Evolutionary conservation across 1,140 invertebrate species (phyloP), one percentile per base, ranked within the genome.

Genomic region (Microvelia longipes): DNA sequence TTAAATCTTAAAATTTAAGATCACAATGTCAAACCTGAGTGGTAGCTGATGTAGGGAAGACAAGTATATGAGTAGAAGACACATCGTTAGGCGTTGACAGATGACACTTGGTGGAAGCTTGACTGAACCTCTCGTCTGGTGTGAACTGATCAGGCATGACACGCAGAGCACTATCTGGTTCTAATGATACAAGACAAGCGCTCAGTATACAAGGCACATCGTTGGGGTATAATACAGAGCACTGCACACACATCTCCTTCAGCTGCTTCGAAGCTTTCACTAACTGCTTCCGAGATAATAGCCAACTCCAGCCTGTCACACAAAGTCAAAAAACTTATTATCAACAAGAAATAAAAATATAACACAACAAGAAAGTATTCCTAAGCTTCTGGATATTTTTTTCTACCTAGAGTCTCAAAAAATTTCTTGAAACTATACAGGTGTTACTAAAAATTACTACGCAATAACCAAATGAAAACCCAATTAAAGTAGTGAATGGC

Each of bases 21-120:
- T n/a, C n/a, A n/a, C n/a, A n/a, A n/a, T n/a, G n/a, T n/a, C n/a
- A n/a, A 82, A 93, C 92, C 86, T 94, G 92, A 69, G 94, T 94
- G 30, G 93, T 95, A 29, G 96, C 94, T 69, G 94, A 98, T 11
- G 94, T 99, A 66, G 97, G 97, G 82, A 99, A 99, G 71, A 98
- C 96, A 71, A 99, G 86, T 74, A 99, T 98, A 79, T 99, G 97
- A 66, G 96, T 99, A 77, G 92, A 94, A 66, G 93, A 93, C 66
- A 96, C 92, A 82, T 98, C 95, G 75, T 95, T 88, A 2, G 93
- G 93, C 66, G 93, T 96, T 66, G 90, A 92, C 69, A 95, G 83
- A 74, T 90, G 87, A 78, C 88, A 88, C 81, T 93, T 88, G 77
- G 90, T 90, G 67, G 88, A 90, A 72, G 87, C 87, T 79, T 91